Conservation (phyloP, 2,113 vertebrate genomes). For the Datnioides undecimradiatus region DNA sequence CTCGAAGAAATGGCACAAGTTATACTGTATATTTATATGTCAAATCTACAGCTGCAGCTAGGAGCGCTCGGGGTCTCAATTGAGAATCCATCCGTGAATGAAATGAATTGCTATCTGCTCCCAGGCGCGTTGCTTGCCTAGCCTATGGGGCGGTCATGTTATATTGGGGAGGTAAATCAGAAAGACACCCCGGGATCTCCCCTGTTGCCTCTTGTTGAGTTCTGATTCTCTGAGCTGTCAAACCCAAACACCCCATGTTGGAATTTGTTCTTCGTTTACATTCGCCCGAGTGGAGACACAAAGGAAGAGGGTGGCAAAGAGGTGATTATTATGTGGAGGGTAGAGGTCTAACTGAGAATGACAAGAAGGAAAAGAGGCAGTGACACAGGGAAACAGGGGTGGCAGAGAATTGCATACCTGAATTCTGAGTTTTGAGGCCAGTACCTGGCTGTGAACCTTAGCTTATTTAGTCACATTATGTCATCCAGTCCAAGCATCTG, state of each 20-base stretch:
- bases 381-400: background rate
- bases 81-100: slow-evolving; percentile 53
- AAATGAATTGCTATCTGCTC: slow-evolving; percentile 58
- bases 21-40: slow-evolving; percentile 59
- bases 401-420: slow-evolving; percentile 11
- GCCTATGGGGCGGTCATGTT: slow-evolving; percentile 36
- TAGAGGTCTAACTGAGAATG: slow-evolving; percentile 40
- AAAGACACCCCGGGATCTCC: slow-evolving; percentile 53
- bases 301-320: too few relatives aligned
- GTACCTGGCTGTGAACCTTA: slow-evolving; percentile 41
- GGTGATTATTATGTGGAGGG: background rate
- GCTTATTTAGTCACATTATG: slow-evolving; percentile 68
- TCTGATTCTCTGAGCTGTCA: background rate
- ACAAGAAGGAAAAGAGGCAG: slow-evolving; percentile 73
- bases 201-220: slow-evolving; percentile 22
- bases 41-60: slow-evolving; percentile 36
- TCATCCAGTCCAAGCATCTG: slow-evolving; percentile 80
- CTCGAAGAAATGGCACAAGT: slow-evolving; percentile 38
- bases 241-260: slow-evolving; percentile 14
- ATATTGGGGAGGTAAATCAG: slow-evolving; percentile 73
- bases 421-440: slow-evolving; percentile 7
- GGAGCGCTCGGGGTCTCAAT: slow-evolving; percentile 17
- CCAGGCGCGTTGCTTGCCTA: slow-evolving; percentile 14
- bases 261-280: slow-evolving; percentile 39
- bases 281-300: too few relatives aligned